Base-by-base conservation (phyloP, 2,888 invertebrate genomes). In the Oithona nana region DNA sequence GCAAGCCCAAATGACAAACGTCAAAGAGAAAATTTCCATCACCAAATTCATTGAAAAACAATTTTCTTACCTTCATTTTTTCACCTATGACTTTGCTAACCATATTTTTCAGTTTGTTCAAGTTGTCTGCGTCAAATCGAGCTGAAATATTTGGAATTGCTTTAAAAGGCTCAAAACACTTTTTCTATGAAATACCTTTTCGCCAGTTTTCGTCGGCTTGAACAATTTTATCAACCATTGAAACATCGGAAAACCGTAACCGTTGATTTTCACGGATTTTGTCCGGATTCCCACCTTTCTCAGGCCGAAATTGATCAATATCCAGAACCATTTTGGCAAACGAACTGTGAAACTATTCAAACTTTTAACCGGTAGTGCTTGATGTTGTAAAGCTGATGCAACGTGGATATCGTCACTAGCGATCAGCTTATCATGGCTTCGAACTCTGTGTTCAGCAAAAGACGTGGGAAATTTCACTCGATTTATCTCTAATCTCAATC, bases 51-150 rank as follows among this genome's bases (percentile, higher is more conserved):
- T n/a, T n/a, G n/a, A n/a, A n/a, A n/a, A n/a, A n/a, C n/a, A n/a
- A n/a, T n/a, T n/a, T n/a, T n/a, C n/a, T 66, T 69, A 77, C 77
- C 78, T 98, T 98, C 88, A 97, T 97, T 75, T 92, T 93, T 67
- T 90, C 88, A 8, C 97, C 97, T 68, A 98, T 89, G 68, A 84
- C 87, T 76, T 95, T 97, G 75, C 94, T 95, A 73, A 93, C 92
- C 0, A 88, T 77, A 78, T 98, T 98, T 74, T 94, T 97, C 66
- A 92, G 75, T 73, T 93, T 93, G 74, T 99, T 98, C 70, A 87
- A 83, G 72, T 88, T 84, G 73, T 98, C 98, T 28, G 89, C 89
- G 68, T 84, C 82, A 74, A 89, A 92, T 67, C 95, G 81, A 68
- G 86, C 77, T 77, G 69, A 75, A 73, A 26, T 8, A 49, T 39